Evolutionary conservation across 2,888 invertebrate genomes (phyloP).

Genomic region (Auanema sp.): DNA sequence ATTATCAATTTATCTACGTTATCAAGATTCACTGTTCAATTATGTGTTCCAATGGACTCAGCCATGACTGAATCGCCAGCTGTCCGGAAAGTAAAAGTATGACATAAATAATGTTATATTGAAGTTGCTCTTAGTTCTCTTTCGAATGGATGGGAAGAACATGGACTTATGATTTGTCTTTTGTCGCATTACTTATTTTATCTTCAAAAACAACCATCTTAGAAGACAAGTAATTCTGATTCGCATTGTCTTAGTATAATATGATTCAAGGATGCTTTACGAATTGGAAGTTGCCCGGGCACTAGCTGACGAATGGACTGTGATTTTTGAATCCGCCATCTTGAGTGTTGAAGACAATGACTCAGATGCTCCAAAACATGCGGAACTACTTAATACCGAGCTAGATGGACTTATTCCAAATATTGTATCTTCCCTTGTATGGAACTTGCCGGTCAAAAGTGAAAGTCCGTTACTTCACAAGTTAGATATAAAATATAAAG

Average conservation of each 20-base stretch:
- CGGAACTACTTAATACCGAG: conserved; percentile 16
- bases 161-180: conserved; percentile 41
- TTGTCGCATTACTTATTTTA: conserved; percentile 45
- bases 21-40: conserved; percentile 13
- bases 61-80: conserved; percentile 34
- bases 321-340: conserved; percentile 30
- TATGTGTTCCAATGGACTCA: conserved; percentile 34
- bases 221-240: conserved; percentile 38
- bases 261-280: conserved; percentile 41
- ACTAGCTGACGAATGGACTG: conserved; percentile 32
- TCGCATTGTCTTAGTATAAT: neutral
- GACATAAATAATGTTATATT: neutral
- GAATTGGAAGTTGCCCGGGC: conserved; percentile 51
- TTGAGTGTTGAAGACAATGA: conserved; percentile 12
- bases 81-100: conserved; percentile 24
- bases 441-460: conserved; percentile 14
- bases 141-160: conserved; percentile 46
- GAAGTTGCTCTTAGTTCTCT: neutral
- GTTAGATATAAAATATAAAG: conserved; percentile 14
- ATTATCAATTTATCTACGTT: neutral
- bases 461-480: conserved; percentile 17
- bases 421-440: conserved; percentile 21
- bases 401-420: conserved; percentile 18
- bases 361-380: conserved; percentile 5
- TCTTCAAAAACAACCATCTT: conserved; percentile 46